These are phyloP conservation scores for Ceratosolen solmsi DNA, from an alignment of 1,140 invertebrate species.

Conservation along the genomic window DNA sequence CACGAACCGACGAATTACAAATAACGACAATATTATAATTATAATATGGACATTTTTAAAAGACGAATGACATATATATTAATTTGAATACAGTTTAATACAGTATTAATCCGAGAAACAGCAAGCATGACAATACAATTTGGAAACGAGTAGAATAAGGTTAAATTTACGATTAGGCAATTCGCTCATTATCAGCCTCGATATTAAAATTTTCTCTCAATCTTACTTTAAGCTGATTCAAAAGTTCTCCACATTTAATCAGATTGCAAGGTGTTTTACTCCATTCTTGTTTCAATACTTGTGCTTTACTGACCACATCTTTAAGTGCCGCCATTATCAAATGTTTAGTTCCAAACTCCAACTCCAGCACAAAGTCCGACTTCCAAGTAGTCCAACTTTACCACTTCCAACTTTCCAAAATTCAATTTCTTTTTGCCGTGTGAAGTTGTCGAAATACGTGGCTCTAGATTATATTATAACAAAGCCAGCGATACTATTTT, in stretches of 20 bases:
- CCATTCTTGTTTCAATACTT: constrained; percentile 85
- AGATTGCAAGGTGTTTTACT: constrained; percentile 79
- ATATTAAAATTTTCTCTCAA: constrained; percentile 29
- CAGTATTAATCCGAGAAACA: no score
- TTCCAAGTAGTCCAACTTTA: neutral
- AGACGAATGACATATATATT: no score
- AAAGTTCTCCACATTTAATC: constrained; percentile 81
- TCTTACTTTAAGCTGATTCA: constrained; percentile 83
- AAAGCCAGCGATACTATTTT: constrained; percentile 21
- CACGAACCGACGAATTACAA: no score
- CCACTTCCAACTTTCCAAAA: neutral
- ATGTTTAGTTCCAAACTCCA: constrained; percentile 14
- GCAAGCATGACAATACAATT: constrained; percentile 67
- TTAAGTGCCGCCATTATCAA: constrained; percentile 77
- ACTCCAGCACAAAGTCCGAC: neutral
- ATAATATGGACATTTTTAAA: no score
- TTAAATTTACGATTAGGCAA: constrained; percentile 52
- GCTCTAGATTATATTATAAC: neutral
- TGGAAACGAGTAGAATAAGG: constrained; percentile 62
- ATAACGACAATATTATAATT: no score
- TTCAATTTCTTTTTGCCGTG: neutral
- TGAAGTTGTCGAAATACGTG: constrained; percentile 14
- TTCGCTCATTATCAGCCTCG: neutral
- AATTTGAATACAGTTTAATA: no score
- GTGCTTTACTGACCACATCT: constrained; percentile 80